A percentile compares a stretch with the other conserved stretches of the same genome.
Conservation (phyloP, 1,140 invertebrate species). For the Phymastichus coffea region DNA sequence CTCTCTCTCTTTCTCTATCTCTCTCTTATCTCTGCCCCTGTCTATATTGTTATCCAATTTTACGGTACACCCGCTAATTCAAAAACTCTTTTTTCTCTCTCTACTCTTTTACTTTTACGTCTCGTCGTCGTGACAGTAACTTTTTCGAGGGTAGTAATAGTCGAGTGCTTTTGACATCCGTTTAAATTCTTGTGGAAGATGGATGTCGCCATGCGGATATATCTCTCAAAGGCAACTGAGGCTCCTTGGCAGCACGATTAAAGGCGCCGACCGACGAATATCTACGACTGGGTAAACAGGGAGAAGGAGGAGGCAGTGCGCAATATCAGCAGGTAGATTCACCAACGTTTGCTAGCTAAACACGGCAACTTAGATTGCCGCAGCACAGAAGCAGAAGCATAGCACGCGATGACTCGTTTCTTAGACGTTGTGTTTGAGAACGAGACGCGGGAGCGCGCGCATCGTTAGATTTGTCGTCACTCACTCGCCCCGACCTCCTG, state of each 20-base stretch:
- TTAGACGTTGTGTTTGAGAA: no score
- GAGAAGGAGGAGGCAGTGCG: no score
- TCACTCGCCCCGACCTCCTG: background rate
- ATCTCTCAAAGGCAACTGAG: no score
- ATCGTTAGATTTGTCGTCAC: background rate
- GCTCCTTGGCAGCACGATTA: no score
- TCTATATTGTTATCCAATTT: conserved; percentile 56
- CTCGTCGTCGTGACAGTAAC: no score
- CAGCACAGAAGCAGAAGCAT: no score
- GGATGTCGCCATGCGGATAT: no score
- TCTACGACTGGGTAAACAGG: no score
- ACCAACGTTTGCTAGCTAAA: conserved; percentile 51
- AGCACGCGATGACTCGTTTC: no score
- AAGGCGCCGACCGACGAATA: no score
- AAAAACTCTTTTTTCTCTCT: conserved; percentile 20
- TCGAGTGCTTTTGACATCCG: conserved; percentile 49
- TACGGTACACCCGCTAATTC: conserved; percentile 41
- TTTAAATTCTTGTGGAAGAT: conserved; percentile 50
- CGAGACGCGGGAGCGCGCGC: background rate
- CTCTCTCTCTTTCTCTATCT: background rate
- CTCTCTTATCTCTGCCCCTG: conserved; percentile 25
- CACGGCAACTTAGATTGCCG: conserved; percentile 47
- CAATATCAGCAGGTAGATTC: no score
- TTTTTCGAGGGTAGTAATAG: background rate
- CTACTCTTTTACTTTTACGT: conserved; percentile 22